phyloP scores from a whole-genome alignment of 2,113 vertebrate species.

The Sprattus sprattus region DNA sequence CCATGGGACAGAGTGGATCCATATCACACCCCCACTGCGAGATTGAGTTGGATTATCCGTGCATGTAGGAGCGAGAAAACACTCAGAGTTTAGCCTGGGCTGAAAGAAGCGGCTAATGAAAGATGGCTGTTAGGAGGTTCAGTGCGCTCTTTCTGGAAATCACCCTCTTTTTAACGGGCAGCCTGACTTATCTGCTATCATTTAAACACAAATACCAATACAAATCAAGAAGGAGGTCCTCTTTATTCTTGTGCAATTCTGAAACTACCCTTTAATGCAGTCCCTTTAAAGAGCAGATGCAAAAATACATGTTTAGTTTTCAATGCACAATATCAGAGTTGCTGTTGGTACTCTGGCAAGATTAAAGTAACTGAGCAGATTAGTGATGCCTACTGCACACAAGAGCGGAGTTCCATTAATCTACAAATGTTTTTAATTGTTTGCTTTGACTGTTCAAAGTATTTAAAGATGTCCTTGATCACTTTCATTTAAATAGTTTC shows the following conservation, averaged over 20 bases:
- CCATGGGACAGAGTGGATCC: background rate
- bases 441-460: background rate
- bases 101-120: constrained; percentile 15
- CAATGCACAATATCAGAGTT: background rate
- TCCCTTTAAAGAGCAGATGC: constrained; percentile 2
- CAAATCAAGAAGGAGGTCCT: constrained; percentile 28
- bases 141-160: background rate
- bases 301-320: background rate
- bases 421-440: background rate
- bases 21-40: constrained; percentile 11
- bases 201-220: constrained; percentile 28
- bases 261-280: constrained; percentile 16
- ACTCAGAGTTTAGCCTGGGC: background rate
- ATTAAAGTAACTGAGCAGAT: background rate
- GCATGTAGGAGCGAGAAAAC: background rate
- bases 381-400: background rate
- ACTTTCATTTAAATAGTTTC: background rate
- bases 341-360: background rate
- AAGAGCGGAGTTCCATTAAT: background rate
- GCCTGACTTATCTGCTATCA: constrained; percentile 26
- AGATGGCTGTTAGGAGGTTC: background rate
- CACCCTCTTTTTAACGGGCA: constrained; percentile 17
- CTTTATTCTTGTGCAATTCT: constrained; percentile 2
- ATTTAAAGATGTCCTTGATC: background rate
- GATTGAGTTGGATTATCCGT: constrained; percentile 4